phyloP scores from a whole-genome alignment of 2,888 invertebrate species.

The Protophormia terraenovae region DNA sequence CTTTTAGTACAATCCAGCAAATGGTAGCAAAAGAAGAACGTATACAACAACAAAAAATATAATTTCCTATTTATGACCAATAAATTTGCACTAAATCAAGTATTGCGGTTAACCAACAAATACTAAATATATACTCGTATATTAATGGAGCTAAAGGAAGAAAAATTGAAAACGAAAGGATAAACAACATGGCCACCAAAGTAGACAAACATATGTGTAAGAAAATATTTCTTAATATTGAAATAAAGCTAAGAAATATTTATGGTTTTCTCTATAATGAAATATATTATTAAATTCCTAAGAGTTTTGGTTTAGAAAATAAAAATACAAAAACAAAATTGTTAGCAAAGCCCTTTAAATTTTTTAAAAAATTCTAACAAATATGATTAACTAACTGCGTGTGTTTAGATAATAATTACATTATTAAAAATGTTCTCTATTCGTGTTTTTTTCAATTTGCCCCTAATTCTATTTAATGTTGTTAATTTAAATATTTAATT shows the following conservation, averaged over 20 bases:
- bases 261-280: not conserved
- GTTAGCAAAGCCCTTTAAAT: too few relatives aligned
- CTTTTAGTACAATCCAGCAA: not conserved
- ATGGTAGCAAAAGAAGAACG: not conserved
- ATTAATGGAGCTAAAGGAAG: not conserved
- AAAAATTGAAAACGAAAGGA: not conserved
- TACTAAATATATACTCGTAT: not conserved
- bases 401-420: not conserved
- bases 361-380: too few relatives aligned
- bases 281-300: not conserved
- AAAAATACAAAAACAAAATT: too few relatives aligned
- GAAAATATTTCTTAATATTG: not conserved
- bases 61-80: slow-evolving; percentile 52
- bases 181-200: not conserved
- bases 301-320: too few relatives aligned
- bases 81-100: slow-evolving; percentile 49
- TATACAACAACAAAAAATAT: not conserved
- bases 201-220: not conserved
- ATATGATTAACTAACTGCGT: not conserved
- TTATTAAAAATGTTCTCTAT: not conserved
- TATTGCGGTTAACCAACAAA: not conserved
- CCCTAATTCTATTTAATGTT: not conserved
- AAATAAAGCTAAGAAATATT: too few relatives aligned
- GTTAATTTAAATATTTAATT: not conserved
- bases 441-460: not conserved